These are phyloP conservation scores for Rhodeus uyekii DNA, from an alignment of 2,797 vertebrate genomes.

Conservation along the genomic window DNA sequence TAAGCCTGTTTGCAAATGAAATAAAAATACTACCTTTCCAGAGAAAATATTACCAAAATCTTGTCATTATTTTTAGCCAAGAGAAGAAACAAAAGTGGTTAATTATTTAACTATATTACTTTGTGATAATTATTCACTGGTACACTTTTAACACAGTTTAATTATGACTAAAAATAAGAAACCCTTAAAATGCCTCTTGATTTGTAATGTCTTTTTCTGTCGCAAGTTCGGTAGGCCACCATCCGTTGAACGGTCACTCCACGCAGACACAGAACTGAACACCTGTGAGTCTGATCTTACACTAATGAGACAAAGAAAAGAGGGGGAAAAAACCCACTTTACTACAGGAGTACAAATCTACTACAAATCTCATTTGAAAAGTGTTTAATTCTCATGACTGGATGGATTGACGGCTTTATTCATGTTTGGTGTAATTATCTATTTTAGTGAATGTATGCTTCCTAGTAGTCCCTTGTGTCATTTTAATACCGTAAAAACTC, in stretches of 20 bases:
- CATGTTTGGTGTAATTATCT: no score
- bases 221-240: rapidly evolving
- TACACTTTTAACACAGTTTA: background rate
- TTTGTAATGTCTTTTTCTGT: background rate
- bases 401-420: no score
- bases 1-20: no score
- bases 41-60: background rate
- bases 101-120: background rate
- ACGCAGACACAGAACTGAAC: background rate
- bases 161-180: background rate
- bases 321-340: background rate
- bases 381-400: no score
- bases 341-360: background rate
- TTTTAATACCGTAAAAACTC: no score
- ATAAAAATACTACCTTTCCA: no score
- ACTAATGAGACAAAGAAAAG: background rate
- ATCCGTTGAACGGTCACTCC: background rate
- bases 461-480: no score
- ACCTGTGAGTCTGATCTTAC: background rate
- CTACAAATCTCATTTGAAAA: no score
- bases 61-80: background rate
- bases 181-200: background rate
- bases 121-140: background rate
- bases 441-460: no score
- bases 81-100: background rate